Evolutionary conservation across 2,888 invertebrate genomes (phyloP), one percentile per base, ranked within the genome.

Genomic region (Hecatera dysodea): DNA sequence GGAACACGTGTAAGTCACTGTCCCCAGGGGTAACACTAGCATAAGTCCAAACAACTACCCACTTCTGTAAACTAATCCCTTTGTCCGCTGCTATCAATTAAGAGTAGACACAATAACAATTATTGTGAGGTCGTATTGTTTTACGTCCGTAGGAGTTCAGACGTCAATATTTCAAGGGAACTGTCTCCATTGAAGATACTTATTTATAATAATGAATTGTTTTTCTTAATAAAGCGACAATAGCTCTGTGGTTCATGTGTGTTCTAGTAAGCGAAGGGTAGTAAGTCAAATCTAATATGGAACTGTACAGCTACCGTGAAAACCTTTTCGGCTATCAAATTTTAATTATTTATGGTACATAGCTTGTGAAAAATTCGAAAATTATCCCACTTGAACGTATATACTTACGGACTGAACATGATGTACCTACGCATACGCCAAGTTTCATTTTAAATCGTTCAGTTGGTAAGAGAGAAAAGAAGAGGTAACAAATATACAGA

Each of bases 21-120:
- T 36, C 22, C 24, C 29, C 5, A 33, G 12, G n/a, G 17, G 12
- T 59, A 19, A 17, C 24, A 29, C 17, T 15, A 15, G 8, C 22
- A 22, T 4, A 15, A 73, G 17, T 44, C 17, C 9, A 39, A 55
- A 73, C 19, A 27, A 27, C 22, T 1, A 50, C 29, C 50, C 42
- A 50, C 33, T 56, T 44, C 29, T 27, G 36, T 12, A 57, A 73
- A 73, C 27, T 17, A 57, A 74, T 44, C 56, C 50, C 36, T 12
- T 52, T 74, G 36, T 57, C 22, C 42, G 27, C 46, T 39, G 15
- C 11, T 27, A 27, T 50, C 48, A 55, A 48, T 44, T 36, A 65
- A 12, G 12, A 55, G 15, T 12, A 65, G 55, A 57, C 24, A 67
- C 56, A 56, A 56, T 39, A 66, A 22, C 22, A 22, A 19, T 73